Evolutionary conservation across 2,797 vertebrate species (phyloP).

Genomic region (Ptychadena robeensis): DNA sequence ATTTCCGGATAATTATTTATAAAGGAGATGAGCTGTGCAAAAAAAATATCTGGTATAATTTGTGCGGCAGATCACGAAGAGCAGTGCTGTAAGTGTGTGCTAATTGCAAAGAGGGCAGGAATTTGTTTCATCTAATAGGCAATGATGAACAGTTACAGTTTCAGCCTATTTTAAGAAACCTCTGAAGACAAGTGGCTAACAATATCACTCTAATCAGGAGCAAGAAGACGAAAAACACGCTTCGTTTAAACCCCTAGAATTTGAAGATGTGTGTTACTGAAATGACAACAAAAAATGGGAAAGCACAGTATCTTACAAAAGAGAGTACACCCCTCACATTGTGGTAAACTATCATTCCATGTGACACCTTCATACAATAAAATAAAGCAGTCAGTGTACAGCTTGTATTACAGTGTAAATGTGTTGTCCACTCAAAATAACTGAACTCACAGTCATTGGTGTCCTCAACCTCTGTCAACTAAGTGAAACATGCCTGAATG

Average conservation of each 20-base stretch:
- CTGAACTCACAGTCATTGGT: too few species aligned
- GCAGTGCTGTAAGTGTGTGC: slow-evolving; percentile 34
- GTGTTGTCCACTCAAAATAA: too few species aligned
- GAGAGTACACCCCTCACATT: too few species aligned
- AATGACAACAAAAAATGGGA: not conserved
- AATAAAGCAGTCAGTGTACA: too few species aligned
- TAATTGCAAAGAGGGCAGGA: slow-evolving; percentile 56
- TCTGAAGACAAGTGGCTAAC: slow-evolving; percentile 58
- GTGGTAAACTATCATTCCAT: too few species aligned
- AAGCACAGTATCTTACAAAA: too few species aligned
- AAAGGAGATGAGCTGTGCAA: not conserved
- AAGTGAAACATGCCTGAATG: too few species aligned
- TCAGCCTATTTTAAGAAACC: slow-evolving; percentile 55
- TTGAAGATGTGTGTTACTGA: slow-evolving; percentile 1
- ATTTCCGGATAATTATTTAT: slow-evolving; percentile 35
- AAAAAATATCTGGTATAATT: slow-evolving; percentile 17
- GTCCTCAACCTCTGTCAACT: too few species aligned
- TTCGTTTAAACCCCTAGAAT: slow-evolving; percentile 35
- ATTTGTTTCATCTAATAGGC: slow-evolving; percentile 55
- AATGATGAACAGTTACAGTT: slow-evolving; percentile 53
- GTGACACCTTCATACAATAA: too few species aligned
- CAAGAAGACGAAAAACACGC: slow-evolving; percentile 12
- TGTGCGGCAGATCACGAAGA: slow-evolving; percentile 20
- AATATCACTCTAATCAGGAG: slow-evolving; percentile 50
- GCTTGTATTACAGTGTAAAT: too few species aligned